phyloP scores from a whole-genome alignment of 1,140 invertebrate genomes.

The Pachypsylla venusta region DNA sequence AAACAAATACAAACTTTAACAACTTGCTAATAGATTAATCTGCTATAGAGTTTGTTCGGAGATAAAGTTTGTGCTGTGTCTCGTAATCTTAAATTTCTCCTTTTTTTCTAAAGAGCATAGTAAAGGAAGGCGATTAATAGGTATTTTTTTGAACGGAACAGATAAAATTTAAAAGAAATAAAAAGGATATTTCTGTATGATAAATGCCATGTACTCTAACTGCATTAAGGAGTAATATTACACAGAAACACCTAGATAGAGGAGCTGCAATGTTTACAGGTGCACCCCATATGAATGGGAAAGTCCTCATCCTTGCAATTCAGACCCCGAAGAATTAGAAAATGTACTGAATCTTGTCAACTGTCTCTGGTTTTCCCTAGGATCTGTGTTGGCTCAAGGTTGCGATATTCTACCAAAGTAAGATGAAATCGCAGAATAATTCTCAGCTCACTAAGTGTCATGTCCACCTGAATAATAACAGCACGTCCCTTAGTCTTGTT shows the following conservation, averaged over 20 bases:
- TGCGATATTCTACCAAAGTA: conserved; percentile 84
- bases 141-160: too few species aligned
- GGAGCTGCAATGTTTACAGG: conserved; percentile 35
- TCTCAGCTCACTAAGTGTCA: not conserved
- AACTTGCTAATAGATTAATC: too few species aligned
- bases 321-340: conserved; percentile 58
- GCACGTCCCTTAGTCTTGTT: not conserved
- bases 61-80: too few species aligned
- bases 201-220: too few species aligned
- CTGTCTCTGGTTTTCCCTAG: conserved; percentile 91
- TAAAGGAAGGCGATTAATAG: too few species aligned
- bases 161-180: too few species aligned
- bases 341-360: conserved; percentile 86
- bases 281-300: conserved; percentile 91
- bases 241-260: not conserved
- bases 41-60: too few species aligned
- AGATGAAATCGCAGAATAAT: conserved; percentile 30
- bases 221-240: too few species aligned
- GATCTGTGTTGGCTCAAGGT: conserved; percentile 83
- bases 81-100: too few species aligned
- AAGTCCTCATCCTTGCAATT: conserved; percentile 67
- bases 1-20: too few species aligned
- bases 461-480: not conserved
- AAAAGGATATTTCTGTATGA: too few species aligned
- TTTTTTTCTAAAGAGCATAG: too few species aligned